phyloP scores from a whole-genome alignment of 1,140 invertebrate species.

The Euwallacea fornicatus region DNA sequence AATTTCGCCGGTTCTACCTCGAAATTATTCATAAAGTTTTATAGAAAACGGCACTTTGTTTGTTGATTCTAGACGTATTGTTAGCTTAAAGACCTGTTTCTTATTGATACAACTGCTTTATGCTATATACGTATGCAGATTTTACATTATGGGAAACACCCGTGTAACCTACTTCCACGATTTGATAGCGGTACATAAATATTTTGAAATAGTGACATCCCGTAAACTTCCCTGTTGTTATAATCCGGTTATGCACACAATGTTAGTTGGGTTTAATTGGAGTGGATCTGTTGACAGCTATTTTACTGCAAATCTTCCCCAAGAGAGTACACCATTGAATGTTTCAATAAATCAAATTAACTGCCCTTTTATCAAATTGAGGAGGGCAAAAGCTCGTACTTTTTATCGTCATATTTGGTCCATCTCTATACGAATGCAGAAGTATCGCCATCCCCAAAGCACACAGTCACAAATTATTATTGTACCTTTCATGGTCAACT shows the following conservation, averaged over 20 bases:
- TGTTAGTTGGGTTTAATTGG: constrained; percentile 1
- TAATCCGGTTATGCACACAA: constrained; percentile 21
- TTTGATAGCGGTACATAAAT: constrained; percentile 11
- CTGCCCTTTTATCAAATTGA: constrained; percentile 20
- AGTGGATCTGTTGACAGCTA: constrained; percentile 6
- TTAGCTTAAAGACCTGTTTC: constrained; percentile 1
- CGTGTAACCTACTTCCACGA: constrained; percentile 22
- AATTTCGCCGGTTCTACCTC: constrained; percentile 18
- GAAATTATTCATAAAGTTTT: constrained; percentile 24
- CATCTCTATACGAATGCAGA: no score
- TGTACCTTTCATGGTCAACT: no score
- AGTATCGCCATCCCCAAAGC: no score
- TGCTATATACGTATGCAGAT: constrained; percentile 7
- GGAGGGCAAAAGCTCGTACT: constrained; percentile 4
- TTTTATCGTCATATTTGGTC: no score
- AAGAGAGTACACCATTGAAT: constrained; percentile 9
- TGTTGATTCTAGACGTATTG: not conserved
- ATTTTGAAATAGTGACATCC: constrained; percentile 16
- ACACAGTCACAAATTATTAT: no score
- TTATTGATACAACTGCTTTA: constrained; percentile 5
- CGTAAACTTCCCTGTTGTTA: constrained; percentile 30
- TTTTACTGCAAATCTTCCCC: not conserved
- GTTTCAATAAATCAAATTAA: constrained; percentile 17
- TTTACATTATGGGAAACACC: constrained; percentile 19
- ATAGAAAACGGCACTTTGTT: constrained; percentile 8